phyloP scores from a whole-genome alignment of 2,888 invertebrate genomes.

The Apoderus coryli region DNA sequence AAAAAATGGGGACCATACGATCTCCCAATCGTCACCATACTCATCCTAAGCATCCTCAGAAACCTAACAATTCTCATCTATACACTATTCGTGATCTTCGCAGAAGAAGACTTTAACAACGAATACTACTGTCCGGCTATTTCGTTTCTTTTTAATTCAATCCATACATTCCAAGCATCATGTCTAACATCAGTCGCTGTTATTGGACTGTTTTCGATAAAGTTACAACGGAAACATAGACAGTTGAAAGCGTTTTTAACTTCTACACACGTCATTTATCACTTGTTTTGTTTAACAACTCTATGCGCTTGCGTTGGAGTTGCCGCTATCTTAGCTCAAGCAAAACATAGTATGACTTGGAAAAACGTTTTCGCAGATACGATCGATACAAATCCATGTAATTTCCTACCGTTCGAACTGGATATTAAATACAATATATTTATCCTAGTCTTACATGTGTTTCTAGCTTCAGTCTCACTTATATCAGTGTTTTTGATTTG shows the following conservation, averaged over 20 bases:
- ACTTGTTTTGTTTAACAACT: conserved; percentile 36
- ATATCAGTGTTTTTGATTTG: conserved; percentile 32
- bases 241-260: conserved; percentile 30
- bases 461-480: conserved; percentile 35
- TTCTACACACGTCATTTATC: conserved; percentile 34
- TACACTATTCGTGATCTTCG: conserved; percentile 26
- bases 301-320: conserved; percentile 38
- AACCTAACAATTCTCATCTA: conserved; percentile 31
- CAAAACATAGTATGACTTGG: conserved; percentile 10
- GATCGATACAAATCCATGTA: conserved; percentile 27
- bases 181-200: conserved; percentile 36
- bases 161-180: conserved; percentile 36
- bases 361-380: conserved; percentile 7
- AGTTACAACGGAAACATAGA: conserved; percentile 27
- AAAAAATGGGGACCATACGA: conserved; percentile 38
- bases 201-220: conserved; percentile 33
- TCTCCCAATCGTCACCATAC: conserved; percentile 34
- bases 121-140: conserved; percentile 33
- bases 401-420: conserved; percentile 34
- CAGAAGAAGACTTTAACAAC: conserved; percentile 19
- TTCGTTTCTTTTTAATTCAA: conserved; percentile 36
- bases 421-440: conserved; percentile 36
- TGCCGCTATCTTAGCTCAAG: conserved; percentile 36
- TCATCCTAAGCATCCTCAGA: conserved; percentile 31
- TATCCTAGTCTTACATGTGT: conserved; percentile 36